Evolutionary conservation across 2,888 invertebrate genomes (phyloP).

Genomic region (Hypena proboscidalis): DNA sequence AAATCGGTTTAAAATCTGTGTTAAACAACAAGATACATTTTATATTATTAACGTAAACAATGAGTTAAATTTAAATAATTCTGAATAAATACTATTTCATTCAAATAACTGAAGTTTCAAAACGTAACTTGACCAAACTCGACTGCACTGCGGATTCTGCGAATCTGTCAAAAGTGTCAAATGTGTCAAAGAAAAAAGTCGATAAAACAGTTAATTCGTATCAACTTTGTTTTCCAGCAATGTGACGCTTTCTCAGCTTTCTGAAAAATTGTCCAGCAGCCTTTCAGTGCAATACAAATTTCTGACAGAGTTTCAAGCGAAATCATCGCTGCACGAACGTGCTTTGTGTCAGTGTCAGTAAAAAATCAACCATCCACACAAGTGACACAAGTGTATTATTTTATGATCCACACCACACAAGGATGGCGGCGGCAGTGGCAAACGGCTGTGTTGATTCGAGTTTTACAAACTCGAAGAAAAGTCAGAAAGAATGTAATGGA

Average conservation of each 20-base stretch:
- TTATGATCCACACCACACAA: constrained; percentile 30
- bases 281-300: background rate
- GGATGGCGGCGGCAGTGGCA: constrained; percentile 63
- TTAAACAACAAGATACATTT: no score
- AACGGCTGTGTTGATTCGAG: constrained; percentile 49
- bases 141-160: constrained; percentile 6
- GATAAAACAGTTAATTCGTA: constrained; percentile 5
- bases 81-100: no score
- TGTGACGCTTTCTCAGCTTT: background rate
- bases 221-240: background rate
- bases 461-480: constrained; percentile 39
- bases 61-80: no score
- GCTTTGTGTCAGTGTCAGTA: constrained; percentile 13
- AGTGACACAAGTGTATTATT: no score
- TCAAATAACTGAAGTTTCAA: constrained; percentile 12
- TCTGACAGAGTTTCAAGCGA: constrained; percentile 15
- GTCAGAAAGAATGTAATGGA: constrained; percentile 51
- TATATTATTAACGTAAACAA: no score
- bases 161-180: background rate
- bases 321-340: constrained; percentile 9
- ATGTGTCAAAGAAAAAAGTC: constrained; percentile 8
- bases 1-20: no score
- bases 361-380: no score
- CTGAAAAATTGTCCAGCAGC: background rate
- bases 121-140: no score